Conservation (phyloP, 1,140 invertebrate species). For the Ceratosolen fusciceps region DNA sequence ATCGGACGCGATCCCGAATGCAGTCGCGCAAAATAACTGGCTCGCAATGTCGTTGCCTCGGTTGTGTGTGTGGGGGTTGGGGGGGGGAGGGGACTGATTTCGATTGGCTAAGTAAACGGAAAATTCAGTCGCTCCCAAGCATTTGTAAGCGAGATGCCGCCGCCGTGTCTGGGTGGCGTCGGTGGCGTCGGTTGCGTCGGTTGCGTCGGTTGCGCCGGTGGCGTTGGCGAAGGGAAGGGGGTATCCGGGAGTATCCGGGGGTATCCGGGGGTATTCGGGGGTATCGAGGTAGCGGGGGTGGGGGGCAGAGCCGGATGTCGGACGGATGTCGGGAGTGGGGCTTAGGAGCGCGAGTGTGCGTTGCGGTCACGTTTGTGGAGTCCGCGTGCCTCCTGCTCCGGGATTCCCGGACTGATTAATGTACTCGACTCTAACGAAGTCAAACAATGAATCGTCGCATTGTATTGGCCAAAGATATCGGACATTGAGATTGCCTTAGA, state of each 20-base stretch:
- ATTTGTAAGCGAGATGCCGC: slow-evolving; percentile 11
- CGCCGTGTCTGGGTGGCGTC: too few relatives aligned
- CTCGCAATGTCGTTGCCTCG: background rate
- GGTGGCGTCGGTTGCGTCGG: too few relatives aligned
- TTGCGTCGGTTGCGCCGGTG: too few relatives aligned
- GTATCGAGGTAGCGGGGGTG: background rate
- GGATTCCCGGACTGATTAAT: slow-evolving; percentile 21
- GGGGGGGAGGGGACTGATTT: background rate
- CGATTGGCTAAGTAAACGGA: slow-evolving; percentile 34
- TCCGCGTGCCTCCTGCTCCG: background rate
- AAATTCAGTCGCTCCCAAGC: slow-evolving; percentile 31
- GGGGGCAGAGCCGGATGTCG: background rate
- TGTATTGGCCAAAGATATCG: background rate
- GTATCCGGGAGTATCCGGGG: too few relatives aligned
- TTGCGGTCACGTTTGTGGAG: slow-evolving; percentile 27
- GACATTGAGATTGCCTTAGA: background rate
- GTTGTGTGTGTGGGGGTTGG: too few relatives aligned
- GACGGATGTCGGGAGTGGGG: background rate
- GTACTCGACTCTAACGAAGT: slow-evolving; percentile 20
- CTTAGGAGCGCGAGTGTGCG: background rate
- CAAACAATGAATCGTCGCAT: slow-evolving; percentile 29
- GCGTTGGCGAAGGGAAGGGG: too few relatives aligned
- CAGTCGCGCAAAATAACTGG: background rate
- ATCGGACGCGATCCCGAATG: background rate
- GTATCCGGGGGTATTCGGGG: too few relatives aligned